Base-by-base conservation (phyloP, 2,888 invertebrate genomes). In the Chironomus tentans region DNA sequence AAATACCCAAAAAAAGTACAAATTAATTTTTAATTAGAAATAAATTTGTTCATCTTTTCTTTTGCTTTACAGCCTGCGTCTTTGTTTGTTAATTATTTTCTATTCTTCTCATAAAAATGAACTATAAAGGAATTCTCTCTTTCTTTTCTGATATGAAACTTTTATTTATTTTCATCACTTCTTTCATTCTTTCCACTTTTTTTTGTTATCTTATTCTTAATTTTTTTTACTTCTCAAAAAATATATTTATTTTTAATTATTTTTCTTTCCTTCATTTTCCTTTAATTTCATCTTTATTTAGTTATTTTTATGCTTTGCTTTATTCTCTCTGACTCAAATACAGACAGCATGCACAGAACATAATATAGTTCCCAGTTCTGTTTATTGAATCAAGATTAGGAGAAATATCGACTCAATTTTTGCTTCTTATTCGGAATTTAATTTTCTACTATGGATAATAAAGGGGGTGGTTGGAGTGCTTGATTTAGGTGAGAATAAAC, bases 1-100 rank as follows among this genome's bases (percentile, higher is more conserved):
- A 15, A 13, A 65, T 65, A 62, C 13, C 21, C 24, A 21, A 65
- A 62, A 65, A 10, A 21, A 13, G 65, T 22, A 65, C 65, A 65
- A 62, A 72, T 72, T 72, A 61, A 72, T 72, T 72, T 72, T 72
- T 72, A 72, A 72, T 72, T 72, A 62, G 21, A 72, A 72, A 72
- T 72, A 72, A 72, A 72, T 72, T 72, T 72, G 61, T 72, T 72
- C 62, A 62, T 62, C 46, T 38, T 72, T 7, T 62, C 62, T 61
- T 50, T 6, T 18, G 5, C 15, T 22, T 28, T 24, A 10, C 12
- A n/a, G 13, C 47, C 15, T 28, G 56, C 28, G 65, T 65, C 12
- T 72, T 72, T 72, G 61, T 61, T 72, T 72, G 62, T 72, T 72
- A 61, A 72, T 72, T 61, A 72, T 72, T 38, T 72, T 72, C 72